phyloP scores from a whole-genome alignment of 2,797 vertebrate genomes.

The Okamejei kenojei region DNA sequence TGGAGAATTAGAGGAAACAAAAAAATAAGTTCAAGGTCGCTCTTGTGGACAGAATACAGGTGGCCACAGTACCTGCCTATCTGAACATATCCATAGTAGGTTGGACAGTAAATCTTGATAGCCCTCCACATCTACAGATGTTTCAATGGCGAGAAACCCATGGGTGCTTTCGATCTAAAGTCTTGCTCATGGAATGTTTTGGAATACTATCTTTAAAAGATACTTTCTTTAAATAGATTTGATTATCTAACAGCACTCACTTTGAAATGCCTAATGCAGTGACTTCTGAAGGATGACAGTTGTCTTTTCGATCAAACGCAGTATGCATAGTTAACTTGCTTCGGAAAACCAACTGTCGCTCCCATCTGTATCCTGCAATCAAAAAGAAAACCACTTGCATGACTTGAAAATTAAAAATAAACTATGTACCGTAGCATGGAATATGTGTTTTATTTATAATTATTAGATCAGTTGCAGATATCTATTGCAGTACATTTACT shows the following conservation, averaged over 20 bases:
- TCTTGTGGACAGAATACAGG: too few species aligned
- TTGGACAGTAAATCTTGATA: too few species aligned
- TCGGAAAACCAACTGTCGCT: conserved; percentile 92
- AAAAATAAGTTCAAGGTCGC: too few species aligned
- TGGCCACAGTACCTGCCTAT: too few species aligned
- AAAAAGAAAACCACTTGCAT: not conserved
- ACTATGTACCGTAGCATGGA: not conserved
- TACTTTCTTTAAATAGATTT: not conserved
- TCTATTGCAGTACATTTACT: not conserved
- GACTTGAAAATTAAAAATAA: not conserved
- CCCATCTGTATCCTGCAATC: conserved; percentile 84
- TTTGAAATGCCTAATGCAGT: conserved; percentile 87
- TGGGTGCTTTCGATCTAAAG: too few species aligned
- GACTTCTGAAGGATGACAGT: conserved; percentile 90
- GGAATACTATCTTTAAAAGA: not conserved
- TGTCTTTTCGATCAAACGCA: conserved; percentile 94
- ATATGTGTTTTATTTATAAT: not conserved
- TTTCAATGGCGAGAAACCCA: too few species aligned
- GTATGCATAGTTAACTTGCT: conserved; percentile 99
- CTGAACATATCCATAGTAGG: too few species aligned
- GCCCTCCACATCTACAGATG: too few species aligned
- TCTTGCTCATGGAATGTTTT: too few species aligned
- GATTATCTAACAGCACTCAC: conserved; percentile 56
- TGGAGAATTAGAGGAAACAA: too few species aligned
- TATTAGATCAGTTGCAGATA: not conserved